These are phyloP conservation scores for Barypeithes pellucidus DNA, from an alignment of 2,888 invertebrate species.

Conservation along the genomic window DNA sequence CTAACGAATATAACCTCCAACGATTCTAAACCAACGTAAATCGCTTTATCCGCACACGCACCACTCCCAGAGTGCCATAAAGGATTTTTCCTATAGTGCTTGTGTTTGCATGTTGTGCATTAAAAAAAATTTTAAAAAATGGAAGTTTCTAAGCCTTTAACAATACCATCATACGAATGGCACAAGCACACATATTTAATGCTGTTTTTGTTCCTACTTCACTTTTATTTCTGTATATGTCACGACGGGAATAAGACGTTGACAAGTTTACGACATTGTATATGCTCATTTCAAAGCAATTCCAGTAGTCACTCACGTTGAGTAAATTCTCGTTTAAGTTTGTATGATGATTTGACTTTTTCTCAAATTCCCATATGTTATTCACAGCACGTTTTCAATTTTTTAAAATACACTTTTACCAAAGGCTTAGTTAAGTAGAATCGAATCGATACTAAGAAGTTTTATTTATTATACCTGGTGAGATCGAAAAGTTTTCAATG, in stretches of 20 bases:
- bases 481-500: too few species aligned
- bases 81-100: too few species aligned
- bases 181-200: background rate
- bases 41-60: too few species aligned
- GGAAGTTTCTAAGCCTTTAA: background rate
- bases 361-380: constrained; percentile 1
- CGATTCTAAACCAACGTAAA: too few species aligned
- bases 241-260: background rate
- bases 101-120: too few species aligned
- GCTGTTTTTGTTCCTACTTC: background rate
- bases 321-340: constrained; percentile 8
- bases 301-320: background rate
- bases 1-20: too few species aligned
- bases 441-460: too few species aligned
- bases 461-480: too few species aligned
- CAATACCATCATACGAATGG: constrained; percentile 1
- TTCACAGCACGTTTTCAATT: constrained; percentile 31
- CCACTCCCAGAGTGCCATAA: too few species aligned
- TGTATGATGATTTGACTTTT: background rate
- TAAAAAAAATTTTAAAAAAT: too few species aligned
- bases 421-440: background rate
- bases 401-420: constrained; percentile 7
- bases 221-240: constrained; percentile 10
- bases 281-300: constrained; percentile 1
- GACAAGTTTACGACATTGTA: constrained; percentile 2